Conservation (phyloP, 1,140 invertebrate genomes). For the Ruditapes philippinarum region DNA sequence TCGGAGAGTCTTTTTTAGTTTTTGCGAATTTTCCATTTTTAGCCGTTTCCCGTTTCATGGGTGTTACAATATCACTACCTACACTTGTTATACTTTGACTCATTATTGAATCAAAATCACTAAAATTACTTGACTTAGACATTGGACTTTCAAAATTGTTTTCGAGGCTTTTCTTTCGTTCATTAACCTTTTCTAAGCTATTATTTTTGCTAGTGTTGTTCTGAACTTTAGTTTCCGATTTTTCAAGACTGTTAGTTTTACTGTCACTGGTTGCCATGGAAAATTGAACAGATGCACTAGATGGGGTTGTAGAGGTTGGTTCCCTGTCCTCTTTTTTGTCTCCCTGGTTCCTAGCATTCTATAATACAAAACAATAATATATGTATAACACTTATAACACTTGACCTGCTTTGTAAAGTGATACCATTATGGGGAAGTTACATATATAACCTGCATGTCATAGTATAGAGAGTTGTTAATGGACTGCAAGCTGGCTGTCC, state of each 20-base stretch:
- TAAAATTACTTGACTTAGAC: conserved; percentile 43
- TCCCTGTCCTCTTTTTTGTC: background rate
- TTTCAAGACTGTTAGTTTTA: conserved; percentile 50
- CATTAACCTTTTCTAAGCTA: conserved; percentile 40
- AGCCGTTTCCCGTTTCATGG: conserved; percentile 9
- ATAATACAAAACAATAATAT: no score
- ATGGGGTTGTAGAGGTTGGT: conserved; percentile 21
- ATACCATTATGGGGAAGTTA: no score
- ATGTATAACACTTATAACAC: no score
- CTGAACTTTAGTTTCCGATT: background rate
- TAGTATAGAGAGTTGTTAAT: no score
- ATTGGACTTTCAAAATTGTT: conserved; percentile 21
- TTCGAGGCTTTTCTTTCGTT: background rate
- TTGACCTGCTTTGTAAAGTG: no score
- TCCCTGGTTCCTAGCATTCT: background rate
- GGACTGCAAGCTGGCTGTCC: no score
- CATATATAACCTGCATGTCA: no score
- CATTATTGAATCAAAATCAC: conserved; percentile 63
- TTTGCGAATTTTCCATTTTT: conserved; percentile 35
- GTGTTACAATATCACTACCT: conserved; percentile 62
- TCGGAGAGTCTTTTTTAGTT: conserved; percentile 43
- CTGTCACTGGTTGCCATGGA: conserved; percentile 40
- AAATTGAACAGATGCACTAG: background rate
- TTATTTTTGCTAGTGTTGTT: conserved; percentile 19
- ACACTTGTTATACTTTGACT: conserved; percentile 57